A percentile compares a stretch with the other conserved stretches of the same genome.
phyloP scores from a whole-genome alignment of 2,113 vertebrate genomes.

The Anseranas semipalmata region DNA sequence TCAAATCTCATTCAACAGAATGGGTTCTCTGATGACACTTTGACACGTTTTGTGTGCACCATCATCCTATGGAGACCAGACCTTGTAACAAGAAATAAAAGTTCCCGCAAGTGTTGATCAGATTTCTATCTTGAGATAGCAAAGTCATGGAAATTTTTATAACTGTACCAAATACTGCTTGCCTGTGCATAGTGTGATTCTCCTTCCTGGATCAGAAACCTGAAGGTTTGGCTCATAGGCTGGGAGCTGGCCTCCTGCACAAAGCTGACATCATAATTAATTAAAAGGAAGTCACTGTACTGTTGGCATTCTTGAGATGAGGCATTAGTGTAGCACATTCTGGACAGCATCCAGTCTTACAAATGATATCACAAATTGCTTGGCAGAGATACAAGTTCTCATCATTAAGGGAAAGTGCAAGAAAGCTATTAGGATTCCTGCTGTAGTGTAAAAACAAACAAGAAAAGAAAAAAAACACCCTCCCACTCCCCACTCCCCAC shows the following conservation, averaged over 20 bases:
- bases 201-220: slow-evolving; percentile 5
- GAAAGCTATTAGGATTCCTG: not conserved
- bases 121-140: slow-evolving; percentile 1
- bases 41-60: not conserved
- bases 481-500: no score
- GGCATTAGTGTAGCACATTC: not conserved
- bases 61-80: not conserved
- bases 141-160: slow-evolving; percentile 4
- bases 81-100: not conserved
- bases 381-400: slow-evolving; percentile 19
- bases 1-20: not conserved
- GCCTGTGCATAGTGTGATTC: not conserved
- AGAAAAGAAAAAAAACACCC: not conserved
- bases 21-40: not conserved
- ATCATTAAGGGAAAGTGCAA: slow-evolving; percentile 14
- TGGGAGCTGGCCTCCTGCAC: slow-evolving; percentile 7
- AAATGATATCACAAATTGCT: slow-evolving; percentile 33
- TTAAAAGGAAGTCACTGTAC: slow-evolving; percentile 23
- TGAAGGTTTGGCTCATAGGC: not conserved
- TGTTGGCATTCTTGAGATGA: slow-evolving; percentile 19
- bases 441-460: not conserved
- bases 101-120: not conserved
- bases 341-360: slow-evolving; percentile 14
- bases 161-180: slow-evolving; percentile 4
- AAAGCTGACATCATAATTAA: slow-evolving; percentile 53